Conservation (phyloP, 2,113 vertebrate genomes). For the Ginglymostoma cirratum region DNA sequence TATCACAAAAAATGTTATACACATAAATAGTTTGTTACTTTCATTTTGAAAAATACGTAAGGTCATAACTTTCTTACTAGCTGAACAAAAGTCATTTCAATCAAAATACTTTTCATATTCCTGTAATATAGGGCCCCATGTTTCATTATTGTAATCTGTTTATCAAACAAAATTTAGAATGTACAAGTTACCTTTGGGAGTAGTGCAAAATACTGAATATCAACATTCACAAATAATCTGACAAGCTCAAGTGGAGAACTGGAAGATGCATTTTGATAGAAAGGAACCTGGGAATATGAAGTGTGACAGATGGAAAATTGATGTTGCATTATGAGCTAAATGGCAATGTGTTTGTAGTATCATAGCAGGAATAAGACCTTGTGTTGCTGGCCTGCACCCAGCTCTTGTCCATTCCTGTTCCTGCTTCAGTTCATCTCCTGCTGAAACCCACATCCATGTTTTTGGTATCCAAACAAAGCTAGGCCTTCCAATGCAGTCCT, state of each 20-base stretch:
- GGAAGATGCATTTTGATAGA: neutral
- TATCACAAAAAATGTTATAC: neutral
- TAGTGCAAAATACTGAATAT: neutral
- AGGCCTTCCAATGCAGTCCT: neutral
- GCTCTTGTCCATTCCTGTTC: neutral
- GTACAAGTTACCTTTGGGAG: neutral
- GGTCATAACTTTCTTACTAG: neutral
- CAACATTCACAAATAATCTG: neutral
- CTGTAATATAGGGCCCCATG: neutral
- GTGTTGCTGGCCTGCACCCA: neutral
- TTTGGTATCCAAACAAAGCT: neutral
- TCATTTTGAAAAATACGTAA: neutral
- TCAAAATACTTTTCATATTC: neutral
- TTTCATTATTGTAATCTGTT: neutral
- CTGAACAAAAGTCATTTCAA: slow-evolving; percentile 2
- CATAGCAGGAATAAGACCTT: neutral
- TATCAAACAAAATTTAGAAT: neutral
- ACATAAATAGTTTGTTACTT: neutral
- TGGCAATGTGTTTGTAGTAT: neutral
- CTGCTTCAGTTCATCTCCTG: neutral
- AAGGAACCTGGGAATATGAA: neutral
- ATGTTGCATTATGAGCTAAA: neutral
- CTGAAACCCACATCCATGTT: neutral
- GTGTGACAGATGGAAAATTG: neutral
- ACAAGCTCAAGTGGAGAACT: neutral